phyloP scores from a whole-genome alignment of 2,888 invertebrate species.

The Pemphredon lugubris region DNA sequence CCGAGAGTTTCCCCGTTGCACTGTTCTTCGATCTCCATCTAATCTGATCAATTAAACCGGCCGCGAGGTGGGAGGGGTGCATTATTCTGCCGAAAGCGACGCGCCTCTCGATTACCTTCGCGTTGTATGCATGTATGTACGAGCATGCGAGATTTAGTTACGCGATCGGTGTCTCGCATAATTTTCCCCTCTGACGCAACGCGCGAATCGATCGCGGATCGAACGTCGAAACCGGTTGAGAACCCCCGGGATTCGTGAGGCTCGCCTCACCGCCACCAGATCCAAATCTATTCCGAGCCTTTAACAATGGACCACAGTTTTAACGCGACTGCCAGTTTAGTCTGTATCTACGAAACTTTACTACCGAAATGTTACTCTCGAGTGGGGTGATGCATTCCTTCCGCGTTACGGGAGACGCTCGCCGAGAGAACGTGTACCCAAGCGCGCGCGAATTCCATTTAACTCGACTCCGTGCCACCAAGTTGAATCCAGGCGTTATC shows the following conservation, averaged over 20 bases:
- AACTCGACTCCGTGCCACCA: too few relatives aligned
- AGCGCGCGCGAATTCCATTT: background rate
- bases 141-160: too few relatives aligned
- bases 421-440: background rate
- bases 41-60: too few relatives aligned
- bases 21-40: too few relatives aligned
- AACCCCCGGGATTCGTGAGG: slow-evolving; percentile 51
- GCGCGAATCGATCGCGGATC: background rate
- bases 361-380: slow-evolving; percentile 6
- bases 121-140: background rate
- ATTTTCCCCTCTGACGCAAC: too few relatives aligned
- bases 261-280: slow-evolving; percentile 68
- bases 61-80: background rate
- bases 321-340: slow-evolving; percentile 62
- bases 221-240: slow-evolving; percentile 42
- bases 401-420: background rate
- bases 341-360: slow-evolving; percentile 18
- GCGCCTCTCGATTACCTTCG: too few relatives aligned
- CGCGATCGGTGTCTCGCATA: too few relatives aligned
- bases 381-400: slow-evolving; percentile 8
- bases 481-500: too few relatives aligned
- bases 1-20: too few relatives aligned
- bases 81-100: background rate
- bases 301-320: slow-evolving; percentile 76
- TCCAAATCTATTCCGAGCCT: slow-evolving; percentile 76